A percentile compares a stretch with the other conserved stretches of the same genome.
These are phyloP conservation scores for Trilocha varians DNA, from an alignment of 2,888 invertebrate species.

Conservation along the genomic window DNA sequence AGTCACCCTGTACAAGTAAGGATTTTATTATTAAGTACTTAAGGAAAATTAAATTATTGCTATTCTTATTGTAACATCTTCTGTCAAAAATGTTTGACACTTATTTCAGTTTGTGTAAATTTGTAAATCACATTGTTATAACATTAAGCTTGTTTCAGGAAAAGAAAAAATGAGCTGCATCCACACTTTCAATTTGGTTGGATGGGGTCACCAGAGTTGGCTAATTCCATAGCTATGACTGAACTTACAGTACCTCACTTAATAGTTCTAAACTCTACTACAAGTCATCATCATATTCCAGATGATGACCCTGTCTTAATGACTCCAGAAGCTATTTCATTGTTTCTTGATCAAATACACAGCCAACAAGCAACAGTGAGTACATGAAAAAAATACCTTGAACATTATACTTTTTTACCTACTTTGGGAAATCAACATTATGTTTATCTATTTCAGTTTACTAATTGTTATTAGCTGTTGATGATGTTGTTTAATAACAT, in stretches of 20 bases:
- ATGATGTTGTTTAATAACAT: too few species aligned
- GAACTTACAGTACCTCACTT: slow-evolving; percentile 87
- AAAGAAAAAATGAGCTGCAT: slow-evolving; percentile 81
- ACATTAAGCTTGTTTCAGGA: slow-evolving; percentile 28
- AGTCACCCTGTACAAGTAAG: too few species aligned
- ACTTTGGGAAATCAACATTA: too few species aligned
- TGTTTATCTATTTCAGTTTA: too few species aligned
- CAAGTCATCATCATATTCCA: slow-evolving; percentile 93
- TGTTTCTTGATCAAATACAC: slow-evolving; percentile 83
- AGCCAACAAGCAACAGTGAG: slow-evolving; percentile 85
- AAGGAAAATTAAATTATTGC: too few species aligned
- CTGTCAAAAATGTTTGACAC: too few species aligned
- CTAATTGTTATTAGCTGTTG: too few species aligned
- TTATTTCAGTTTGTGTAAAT: background rate
- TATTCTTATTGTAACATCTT: too few species aligned
- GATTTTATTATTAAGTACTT: too few species aligned
- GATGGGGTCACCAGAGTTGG: slow-evolving; percentile 91
- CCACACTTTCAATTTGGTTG: slow-evolving; percentile 94
- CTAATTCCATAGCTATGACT: slow-evolving; percentile 94
- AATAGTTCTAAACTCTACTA: slow-evolving; percentile 92
- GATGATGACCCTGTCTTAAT: slow-evolving; percentile 86
- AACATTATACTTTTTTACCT: background rate
- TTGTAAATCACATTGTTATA: background rate
- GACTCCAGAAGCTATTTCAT: slow-evolving; percentile 83
- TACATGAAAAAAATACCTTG: slow-evolving; percentile 2